Evolutionary conservation across 2,113 vertebrate species (phyloP).

Genomic region (Burhinus bistriatus): DNA sequence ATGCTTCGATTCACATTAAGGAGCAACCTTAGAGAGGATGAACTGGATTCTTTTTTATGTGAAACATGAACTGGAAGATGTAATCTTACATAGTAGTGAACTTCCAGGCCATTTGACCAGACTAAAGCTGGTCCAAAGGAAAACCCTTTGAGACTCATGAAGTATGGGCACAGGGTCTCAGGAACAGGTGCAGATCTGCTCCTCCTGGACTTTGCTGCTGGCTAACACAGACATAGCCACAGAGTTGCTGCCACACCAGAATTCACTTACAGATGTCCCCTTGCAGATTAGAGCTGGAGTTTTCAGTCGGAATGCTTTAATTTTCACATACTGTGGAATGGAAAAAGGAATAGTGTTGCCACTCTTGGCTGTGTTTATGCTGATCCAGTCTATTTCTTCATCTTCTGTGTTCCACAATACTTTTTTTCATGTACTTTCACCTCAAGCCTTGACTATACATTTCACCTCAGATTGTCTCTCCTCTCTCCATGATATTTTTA

Average conservation of each 20-base stretch:
- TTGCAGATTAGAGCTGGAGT: neutral
- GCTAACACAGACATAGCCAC: fast-evolving
- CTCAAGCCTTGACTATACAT: neutral
- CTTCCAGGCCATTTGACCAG: neutral
- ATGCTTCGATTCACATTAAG: neutral
- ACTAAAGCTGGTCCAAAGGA: neutral
- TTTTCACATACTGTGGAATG: neutral
- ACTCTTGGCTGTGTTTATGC: neutral
- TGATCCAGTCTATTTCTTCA: neutral
- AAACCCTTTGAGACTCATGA: neutral
- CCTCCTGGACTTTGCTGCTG: neutral
- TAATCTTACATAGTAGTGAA: neutral
- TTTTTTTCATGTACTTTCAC: neutral
- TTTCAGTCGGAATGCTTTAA: neutral
- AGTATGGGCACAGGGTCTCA: neutral
- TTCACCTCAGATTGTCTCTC: neutral
- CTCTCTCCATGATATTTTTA: neutral
- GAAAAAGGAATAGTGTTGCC: neutral
- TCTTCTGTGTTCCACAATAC: neutral
- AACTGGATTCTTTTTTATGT: neutral
- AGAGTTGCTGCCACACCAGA: neutral
- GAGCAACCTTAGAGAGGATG: neutral
- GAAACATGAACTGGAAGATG: neutral
- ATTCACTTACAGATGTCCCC: neutral
- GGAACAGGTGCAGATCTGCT: neutral